Conservation (phyloP, 2,888 invertebrate genomes). For the Ecdyonurus torrentis region DNA sequence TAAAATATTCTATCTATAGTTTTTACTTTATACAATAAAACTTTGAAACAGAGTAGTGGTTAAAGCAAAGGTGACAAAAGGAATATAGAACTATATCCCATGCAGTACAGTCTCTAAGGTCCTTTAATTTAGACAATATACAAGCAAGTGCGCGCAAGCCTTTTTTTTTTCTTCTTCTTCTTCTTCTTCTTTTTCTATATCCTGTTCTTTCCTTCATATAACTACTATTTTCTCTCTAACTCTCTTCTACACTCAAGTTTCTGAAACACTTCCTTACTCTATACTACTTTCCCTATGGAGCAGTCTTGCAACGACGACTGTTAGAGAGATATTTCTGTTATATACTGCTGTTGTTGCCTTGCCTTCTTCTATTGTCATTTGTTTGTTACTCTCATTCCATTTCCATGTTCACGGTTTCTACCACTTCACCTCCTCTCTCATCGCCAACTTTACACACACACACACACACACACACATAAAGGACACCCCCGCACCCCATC, state of each 20-base stretch:
- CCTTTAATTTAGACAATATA: too few relatives aligned
- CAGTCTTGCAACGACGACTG: not conserved
- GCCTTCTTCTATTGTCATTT: not conserved
- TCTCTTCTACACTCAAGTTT: not conserved
- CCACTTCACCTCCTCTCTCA: too few relatives aligned
- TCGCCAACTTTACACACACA: not conserved
- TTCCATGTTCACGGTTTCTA: not conserved
- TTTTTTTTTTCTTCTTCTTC: not conserved
- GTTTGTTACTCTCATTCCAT: not conserved
- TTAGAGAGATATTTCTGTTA: too few relatives aligned
- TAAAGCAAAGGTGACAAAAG: not conserved
- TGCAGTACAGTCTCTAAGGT: not conserved
- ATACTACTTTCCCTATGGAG: not conserved
- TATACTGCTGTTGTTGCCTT: not conserved
- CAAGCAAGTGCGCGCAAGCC: not conserved
- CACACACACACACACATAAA: too few relatives aligned
- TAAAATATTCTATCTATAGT: too few relatives aligned
- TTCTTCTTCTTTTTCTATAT: too few relatives aligned
- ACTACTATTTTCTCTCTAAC: not conserved
- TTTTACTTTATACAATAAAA: too few relatives aligned
- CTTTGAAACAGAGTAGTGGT: not conserved
- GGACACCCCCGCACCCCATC: too few relatives aligned
- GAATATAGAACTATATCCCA: not conserved
- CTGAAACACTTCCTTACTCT: not conserved
- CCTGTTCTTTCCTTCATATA: too few relatives aligned